Conservation (phyloP, 2,797 vertebrate species). For the Champsocephalus esox region DNA sequence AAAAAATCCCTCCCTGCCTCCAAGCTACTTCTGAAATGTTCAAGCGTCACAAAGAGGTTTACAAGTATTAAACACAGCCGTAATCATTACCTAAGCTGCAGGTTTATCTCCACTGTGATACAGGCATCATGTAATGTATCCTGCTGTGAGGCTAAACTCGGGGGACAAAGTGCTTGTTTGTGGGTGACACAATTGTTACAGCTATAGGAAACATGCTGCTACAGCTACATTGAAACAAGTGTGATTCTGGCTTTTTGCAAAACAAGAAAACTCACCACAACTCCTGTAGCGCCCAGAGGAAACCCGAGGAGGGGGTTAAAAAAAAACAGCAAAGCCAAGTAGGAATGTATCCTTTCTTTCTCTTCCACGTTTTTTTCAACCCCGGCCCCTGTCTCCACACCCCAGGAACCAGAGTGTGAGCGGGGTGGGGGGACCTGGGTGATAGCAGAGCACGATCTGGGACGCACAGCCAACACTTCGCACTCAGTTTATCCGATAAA, state of each 20-base stretch:
- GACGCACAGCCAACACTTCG: conserved; percentile 75
- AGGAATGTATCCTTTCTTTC: conserved; percentile 44
- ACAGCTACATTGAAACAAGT: conserved; percentile 69
- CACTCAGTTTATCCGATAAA: conserved; percentile 46
- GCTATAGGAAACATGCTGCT: conserved; percentile 56
- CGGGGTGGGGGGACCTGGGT: conserved; percentile 81
- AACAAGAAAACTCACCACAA: conserved; percentile 81
- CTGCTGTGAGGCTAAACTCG: neutral
- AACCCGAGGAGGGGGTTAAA: conserved; percentile 24
- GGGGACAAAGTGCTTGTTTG: conserved; percentile 56
- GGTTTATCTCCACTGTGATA: neutral
- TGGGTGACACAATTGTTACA: conserved; percentile 54
- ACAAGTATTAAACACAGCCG: conserved; percentile 22
- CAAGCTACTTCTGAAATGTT: conserved; percentile 75
- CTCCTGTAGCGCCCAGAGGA: conserved; percentile 62
- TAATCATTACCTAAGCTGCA: neutral
- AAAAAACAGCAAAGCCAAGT: conserved; percentile 2
- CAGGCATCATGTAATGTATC: neutral
- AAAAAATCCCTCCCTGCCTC: conserved; percentile 80
- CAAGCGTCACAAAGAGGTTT: conserved; percentile 19
- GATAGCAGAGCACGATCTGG: conserved; percentile 75
- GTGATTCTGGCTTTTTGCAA: conserved; percentile 50
- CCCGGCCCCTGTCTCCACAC: conserved; percentile 84
- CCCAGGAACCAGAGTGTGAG: conserved; percentile 80
- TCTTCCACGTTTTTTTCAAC: conserved; percentile 74